phyloP scores from a whole-genome alignment of 2,888 invertebrate species.

The Opisthograptis luteolata region DNA sequence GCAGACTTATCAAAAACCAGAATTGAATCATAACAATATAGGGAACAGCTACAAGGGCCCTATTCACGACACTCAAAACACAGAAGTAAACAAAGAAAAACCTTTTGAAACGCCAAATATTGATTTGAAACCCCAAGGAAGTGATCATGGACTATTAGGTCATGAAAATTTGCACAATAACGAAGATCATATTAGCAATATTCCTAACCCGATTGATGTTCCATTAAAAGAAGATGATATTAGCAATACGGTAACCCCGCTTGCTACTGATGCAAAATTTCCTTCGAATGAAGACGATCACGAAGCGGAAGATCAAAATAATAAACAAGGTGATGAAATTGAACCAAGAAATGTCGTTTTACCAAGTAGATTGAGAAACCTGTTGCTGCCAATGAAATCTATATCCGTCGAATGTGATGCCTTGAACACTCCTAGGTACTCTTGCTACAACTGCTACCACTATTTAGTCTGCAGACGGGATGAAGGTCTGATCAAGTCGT shows the following conservation, averaged over 20 bases:
- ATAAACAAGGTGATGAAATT: not conserved
- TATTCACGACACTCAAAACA: no score
- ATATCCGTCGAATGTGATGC: conserved; percentile 12
- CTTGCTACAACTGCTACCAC: conserved; percentile 23
- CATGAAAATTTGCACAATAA: conserved; percentile 7
- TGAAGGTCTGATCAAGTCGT: conserved; percentile 24
- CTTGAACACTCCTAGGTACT: conserved; percentile 17
- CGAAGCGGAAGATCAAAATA: not conserved
- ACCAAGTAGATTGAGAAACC: not conserved
- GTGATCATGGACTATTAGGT: conserved; percentile 4
- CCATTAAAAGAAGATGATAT: conserved; percentile 15
- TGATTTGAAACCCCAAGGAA: not conserved
- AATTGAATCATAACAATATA: no score
- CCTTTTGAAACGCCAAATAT: not conserved
- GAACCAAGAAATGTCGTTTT: not conserved
- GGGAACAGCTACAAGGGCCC: no score
- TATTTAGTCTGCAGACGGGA: conserved; percentile 20
- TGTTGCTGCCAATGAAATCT: not conserved
- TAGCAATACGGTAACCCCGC: conserved; percentile 2
- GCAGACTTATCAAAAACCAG: no score
- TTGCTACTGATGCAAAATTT: not conserved
- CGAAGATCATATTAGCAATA: not conserved
- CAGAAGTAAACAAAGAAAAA: no score
- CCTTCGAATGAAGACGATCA: not conserved
- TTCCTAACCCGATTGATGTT: no score